These are phyloP conservation scores for Oreochromis tanganicae DNA, from an alignment of 2,113 vertebrate genomes.

Conservation along the genomic window DNA sequence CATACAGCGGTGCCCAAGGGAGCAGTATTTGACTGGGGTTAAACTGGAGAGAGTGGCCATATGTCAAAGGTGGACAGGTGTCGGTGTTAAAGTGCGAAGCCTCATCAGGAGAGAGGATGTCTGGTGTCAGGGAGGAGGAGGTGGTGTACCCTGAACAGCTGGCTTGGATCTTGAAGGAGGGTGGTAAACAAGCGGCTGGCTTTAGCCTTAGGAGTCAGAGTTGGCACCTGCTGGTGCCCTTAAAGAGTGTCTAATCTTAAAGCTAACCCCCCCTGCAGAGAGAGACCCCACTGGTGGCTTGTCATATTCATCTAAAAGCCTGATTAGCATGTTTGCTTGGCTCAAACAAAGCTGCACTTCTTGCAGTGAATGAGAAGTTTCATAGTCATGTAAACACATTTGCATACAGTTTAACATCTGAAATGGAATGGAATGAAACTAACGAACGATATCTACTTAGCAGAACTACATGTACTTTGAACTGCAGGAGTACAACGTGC, in stretches of 20 bases:
- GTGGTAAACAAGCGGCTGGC: conserved; percentile 15
- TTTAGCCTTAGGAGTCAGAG: conserved; percentile 33
- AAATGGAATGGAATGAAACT: background rate
- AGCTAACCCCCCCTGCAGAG: background rate
- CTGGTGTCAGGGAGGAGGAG: background rate
- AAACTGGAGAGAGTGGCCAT: background rate
- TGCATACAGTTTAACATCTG: background rate
- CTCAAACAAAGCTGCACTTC: conserved; percentile 13
- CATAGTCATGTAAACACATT: background rate
- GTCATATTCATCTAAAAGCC: conserved; percentile 16
- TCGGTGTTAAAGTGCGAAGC: background rate
- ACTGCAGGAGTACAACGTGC: background rate
- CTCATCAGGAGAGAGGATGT: background rate
- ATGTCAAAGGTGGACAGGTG: conserved; percentile 2
- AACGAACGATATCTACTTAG: background rate
- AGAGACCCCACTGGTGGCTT: conserved; percentile 21
- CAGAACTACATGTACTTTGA: background rate
- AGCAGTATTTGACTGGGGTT: conserved; percentile 12
- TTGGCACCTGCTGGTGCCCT: conserved; percentile 53
- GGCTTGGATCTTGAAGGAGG: background rate
- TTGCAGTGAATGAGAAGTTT: background rate
- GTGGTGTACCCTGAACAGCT: conserved; percentile 28
- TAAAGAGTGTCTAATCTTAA: conserved; percentile 25
- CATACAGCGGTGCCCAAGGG: conserved; percentile 20
- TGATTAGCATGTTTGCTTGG: conserved; percentile 1